Conservation (phyloP, 2,113 vertebrate genomes). For the Erpornis zantholeuca region DNA sequence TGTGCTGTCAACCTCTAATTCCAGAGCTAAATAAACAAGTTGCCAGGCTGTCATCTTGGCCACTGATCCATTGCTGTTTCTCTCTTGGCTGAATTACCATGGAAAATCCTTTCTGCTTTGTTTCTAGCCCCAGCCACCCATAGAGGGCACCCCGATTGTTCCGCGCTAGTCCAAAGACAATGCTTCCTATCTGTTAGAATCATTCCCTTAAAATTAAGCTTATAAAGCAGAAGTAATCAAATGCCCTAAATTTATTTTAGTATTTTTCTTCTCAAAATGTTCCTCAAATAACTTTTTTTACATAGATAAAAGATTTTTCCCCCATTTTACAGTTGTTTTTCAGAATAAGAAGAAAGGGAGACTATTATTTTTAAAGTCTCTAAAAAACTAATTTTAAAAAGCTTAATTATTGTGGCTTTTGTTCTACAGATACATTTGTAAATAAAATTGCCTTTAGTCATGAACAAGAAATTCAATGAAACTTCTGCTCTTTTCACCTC, state of each 20-base stretch:
- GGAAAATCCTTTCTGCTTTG: not conserved
- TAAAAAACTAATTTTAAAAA: not conserved
- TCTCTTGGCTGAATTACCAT: not conserved
- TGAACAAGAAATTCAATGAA: not conserved
- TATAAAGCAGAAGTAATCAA: not conserved
- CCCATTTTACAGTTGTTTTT: not conserved
- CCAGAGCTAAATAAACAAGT: not conserved
- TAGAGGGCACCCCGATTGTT: conserved; percentile 33
- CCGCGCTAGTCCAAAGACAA: not conserved
- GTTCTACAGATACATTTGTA: not conserved
- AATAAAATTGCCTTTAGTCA: not conserved
- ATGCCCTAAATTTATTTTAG: not conserved
- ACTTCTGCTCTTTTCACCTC: not conserved
- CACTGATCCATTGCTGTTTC: not conserved
- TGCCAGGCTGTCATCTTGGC: not conserved
- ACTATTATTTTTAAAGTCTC: not conserved
- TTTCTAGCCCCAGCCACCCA: not conserved
- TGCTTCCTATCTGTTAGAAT: not conserved
- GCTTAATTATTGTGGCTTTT: not conserved
- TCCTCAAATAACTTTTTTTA: not conserved
- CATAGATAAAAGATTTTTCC: not conserved
- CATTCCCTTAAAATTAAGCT: not conserved
- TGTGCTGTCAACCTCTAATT: not conserved
- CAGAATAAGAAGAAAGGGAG: not conserved
- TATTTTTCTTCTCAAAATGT: not conserved